phyloP scores from a whole-genome alignment of 1,140 invertebrate genomes.

The Meloidogyne exigua region DNA sequence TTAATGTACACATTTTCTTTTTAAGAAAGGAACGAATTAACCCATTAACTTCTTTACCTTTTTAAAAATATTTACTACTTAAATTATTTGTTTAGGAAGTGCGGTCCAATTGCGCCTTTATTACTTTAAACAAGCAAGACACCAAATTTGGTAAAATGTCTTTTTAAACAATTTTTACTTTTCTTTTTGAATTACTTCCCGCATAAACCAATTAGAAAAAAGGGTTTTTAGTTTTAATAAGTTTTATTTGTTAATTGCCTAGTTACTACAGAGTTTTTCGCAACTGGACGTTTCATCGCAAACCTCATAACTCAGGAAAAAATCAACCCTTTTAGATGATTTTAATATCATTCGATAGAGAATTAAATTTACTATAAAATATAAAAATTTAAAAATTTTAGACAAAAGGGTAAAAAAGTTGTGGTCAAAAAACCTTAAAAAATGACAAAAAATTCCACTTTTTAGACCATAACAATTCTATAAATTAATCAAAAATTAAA shows the following conservation, averaged over 20 bases:
- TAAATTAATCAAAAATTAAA: too few relatives aligned
- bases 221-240: not conserved
- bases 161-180: not conserved
- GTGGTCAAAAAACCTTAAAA: too few relatives aligned
- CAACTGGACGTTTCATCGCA: too few relatives aligned
- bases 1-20: not conserved
- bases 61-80: not conserved
- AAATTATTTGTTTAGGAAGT: slow-evolving; percentile 5
- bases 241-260: not conserved
- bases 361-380: too few relatives aligned
- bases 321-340: too few relatives aligned
- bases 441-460: not conserved
- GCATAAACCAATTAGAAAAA: slow-evolving; percentile 5
- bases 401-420: too few relatives aligned
- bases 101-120: not conserved
- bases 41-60: not conserved
- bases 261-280: not conserved
- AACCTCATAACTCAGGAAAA: too few relatives aligned
- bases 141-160: not conserved
- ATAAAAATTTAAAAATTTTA: too few relatives aligned
- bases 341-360: too few relatives aligned
- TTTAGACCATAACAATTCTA: too few relatives aligned
- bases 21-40: not conserved
- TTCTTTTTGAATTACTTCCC: not conserved
- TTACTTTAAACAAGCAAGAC: not conserved